Conservation (phyloP, 2,888 invertebrate genomes). For the Chrysolina oricalcia region DNA sequence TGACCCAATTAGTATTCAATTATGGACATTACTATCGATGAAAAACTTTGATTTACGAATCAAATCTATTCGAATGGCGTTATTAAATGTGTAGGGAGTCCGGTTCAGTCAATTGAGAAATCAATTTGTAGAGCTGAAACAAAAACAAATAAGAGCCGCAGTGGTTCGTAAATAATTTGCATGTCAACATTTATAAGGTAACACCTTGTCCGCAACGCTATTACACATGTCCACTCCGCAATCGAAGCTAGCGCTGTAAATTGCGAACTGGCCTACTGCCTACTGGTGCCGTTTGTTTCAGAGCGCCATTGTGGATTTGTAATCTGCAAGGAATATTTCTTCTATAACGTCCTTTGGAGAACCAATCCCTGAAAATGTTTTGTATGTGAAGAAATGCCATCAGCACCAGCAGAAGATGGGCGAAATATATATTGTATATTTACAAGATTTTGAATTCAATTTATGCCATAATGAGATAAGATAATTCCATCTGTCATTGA, state of each 20-base stretch:
- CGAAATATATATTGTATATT: no score
- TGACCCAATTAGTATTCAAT: slow-evolving; percentile 53
- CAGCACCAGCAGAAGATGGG: no score
- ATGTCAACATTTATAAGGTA: slow-evolving; percentile 67
- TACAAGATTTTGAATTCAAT: no score
- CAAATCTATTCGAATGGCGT: slow-evolving; percentile 53
- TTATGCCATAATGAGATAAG: no score
- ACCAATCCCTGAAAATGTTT: no score
- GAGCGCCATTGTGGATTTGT: background rate
- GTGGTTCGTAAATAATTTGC: slow-evolving; percentile 66
- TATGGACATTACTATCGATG: slow-evolving; percentile 29
- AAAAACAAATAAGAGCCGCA: slow-evolving; percentile 61
- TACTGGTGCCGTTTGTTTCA: slow-evolving; percentile 37
- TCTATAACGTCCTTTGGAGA: background rate
- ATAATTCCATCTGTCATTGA: no score
- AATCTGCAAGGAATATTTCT: slow-evolving; percentile 1
- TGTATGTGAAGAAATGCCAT: no score
- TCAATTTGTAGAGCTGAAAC: slow-evolving; percentile 62
- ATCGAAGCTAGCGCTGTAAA: slow-evolving; percentile 59
- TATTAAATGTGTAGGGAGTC: slow-evolving; percentile 52
- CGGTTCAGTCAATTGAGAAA: slow-evolving; percentile 59
- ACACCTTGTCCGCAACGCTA: slow-evolving; percentile 66
- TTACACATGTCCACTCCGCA: slow-evolving; percentile 65
- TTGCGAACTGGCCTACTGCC: slow-evolving; percentile 54
- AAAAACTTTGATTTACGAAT: slow-evolving; percentile 52